Evolutionary conservation across 2,888 invertebrate species (phyloP), one percentile per base, ranked within the genome.

Genomic region (Sympetrum striolatum): DNA sequence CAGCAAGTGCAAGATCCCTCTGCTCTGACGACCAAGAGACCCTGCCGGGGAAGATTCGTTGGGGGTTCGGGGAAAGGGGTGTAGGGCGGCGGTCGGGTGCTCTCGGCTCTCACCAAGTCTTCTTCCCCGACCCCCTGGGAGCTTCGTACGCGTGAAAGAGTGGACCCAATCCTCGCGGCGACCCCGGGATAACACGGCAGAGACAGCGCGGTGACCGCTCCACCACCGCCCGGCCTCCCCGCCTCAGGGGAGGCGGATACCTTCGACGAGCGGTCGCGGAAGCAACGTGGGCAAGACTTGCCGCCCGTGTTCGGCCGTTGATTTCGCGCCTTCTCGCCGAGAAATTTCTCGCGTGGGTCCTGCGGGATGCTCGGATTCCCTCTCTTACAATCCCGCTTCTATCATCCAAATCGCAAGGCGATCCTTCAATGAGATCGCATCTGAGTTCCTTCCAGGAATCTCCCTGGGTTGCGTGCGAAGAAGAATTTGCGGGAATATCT

Each of bases 181-280:
- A 82, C 44, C 44, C 64, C 60, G 60, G 86, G 86, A 60, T 58
- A 31, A 37, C 86, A 60, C 60, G 86, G 64, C 37, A 60, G 60
- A 86, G 86, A 86, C 86, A 86, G 86, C 86, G 86, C 86, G 86
- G 86, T 58, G 60, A 35, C 60, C 60, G 60, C 18, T 31, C 37
- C 86, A 60, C 58, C 39, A 18, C 86, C 86, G 86, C 86, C 86
- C 86, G 86, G 86, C 86, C 86, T 86, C 86, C 86, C 86, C 86
- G 86, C 86, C 86, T 60, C 86, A 86, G 86, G 86, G 86, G 86
- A 86, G 86, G 86, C 86, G 86, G 86, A 60, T 60, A 14, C 60
- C 37, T 58, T 82, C 1, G 53, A 60, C 37, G 60, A 58, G 58
- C 60, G 86, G 60, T n/a, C 37, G 86, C 53, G 82, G 53, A 18